Percentiles rank a stretch among this genome's conserved stretches.
Conservation (phyloP, 2,113 vertebrate species). For the Hemichromis elongatus region DNA sequence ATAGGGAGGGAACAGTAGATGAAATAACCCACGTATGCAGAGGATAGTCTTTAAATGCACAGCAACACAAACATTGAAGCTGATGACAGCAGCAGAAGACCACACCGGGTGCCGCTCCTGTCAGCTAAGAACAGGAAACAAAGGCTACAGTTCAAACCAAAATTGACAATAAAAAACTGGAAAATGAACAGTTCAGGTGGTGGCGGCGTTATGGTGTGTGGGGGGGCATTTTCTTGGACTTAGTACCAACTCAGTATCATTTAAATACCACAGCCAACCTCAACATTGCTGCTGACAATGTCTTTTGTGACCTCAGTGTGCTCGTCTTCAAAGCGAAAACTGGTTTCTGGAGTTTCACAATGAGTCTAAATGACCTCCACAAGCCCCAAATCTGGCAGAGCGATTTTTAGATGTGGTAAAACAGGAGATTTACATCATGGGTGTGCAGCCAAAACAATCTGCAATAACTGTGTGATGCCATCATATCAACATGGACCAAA, state of each 20-base stretch:
- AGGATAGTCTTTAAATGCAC: neutral
- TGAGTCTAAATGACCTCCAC: neutral
- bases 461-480: neutral
- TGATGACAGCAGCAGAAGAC: neutral
- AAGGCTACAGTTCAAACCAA: neutral
- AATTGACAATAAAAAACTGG: neutral
- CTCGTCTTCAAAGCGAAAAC: neutral
- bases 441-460: neutral
- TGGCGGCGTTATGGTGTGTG: rapidly evolving
- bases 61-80: neutral
- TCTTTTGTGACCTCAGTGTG: neutral
- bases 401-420: neutral
- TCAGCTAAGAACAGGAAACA: neutral
- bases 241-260: neutral
- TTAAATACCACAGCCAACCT: neutral
- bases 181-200: neutral
- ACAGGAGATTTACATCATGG: neutral
- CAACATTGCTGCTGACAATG: neutral
- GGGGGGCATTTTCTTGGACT: neutral
- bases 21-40: neutral
- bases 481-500: neutral
- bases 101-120: neutral
- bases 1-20: neutral
- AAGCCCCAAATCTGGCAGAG: neutral
- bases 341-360: neutral